Conservation (phyloP, 2,113 vertebrate genomes). For the Oryzias celebensis region DNA sequence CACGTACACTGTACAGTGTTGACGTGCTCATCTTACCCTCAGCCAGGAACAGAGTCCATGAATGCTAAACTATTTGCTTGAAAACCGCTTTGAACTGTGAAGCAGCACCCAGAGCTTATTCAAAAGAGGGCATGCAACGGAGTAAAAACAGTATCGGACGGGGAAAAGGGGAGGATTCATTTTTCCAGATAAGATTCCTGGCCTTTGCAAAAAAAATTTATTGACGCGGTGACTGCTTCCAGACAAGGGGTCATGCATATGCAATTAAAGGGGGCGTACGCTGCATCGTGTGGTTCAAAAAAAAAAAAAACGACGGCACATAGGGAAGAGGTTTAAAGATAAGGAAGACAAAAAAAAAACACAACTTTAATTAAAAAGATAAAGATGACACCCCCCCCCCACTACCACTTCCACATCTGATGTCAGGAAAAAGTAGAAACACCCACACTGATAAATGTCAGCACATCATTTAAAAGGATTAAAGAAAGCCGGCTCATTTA, state of each 20-base stretch:
- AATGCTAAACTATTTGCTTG: constrained; percentile 7
- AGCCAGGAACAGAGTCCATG: constrained; percentile 3
- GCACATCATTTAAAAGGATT: constrained; percentile 20
- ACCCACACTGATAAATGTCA: constrained; percentile 53
- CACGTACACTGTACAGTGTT: background rate
- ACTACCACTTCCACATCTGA: constrained; percentile 24
- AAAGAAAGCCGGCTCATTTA: background rate
- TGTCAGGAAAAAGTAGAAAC: constrained; percentile 36
- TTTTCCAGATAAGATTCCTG: constrained; percentile 47
- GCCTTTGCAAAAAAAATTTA: constrained; percentile 58
- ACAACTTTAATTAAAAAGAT: constrained; percentile 66
- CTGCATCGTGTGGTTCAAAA: constrained; percentile 19
- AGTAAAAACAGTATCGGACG: constrained; percentile 26
- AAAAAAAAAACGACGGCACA: constrained; percentile 10
- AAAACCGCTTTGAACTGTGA: constrained; percentile 10
- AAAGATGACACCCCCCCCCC: constrained; percentile 5
- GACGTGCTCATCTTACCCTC: background rate
- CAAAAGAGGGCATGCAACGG: background rate
- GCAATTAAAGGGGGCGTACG: constrained; percentile 49
- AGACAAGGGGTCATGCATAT: constrained; percentile 58
- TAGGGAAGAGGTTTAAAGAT: constrained; percentile 38
- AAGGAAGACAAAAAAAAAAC: constrained; percentile 50
- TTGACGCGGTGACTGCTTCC: constrained; percentile 56
- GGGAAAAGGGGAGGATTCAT: constrained; percentile 37
- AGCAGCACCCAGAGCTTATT: constrained; percentile 9